Base-by-base conservation (phyloP, 2,888 invertebrate species). In the Spilosoma lubricipeda region DNA sequence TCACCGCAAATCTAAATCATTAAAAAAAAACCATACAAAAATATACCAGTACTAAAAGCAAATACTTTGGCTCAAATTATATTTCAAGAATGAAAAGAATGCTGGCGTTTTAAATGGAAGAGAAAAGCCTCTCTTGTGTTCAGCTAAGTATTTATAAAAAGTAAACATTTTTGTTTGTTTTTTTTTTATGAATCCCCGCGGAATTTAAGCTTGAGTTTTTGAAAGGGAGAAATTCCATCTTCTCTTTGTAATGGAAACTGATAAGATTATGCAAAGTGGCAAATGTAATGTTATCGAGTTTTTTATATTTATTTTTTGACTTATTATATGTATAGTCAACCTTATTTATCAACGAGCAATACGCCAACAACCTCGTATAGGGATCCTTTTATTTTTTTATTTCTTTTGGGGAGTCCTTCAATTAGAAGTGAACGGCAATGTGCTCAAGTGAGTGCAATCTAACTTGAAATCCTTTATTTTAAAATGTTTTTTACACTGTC, bases 11-110 rank as follows among this genome's bases (percentile, higher is more conserved):
- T n/a, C 33, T 33, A 33, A 3, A 33, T 33, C 33, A 33, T 36
- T 36, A 36, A 36, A 36, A 36, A 36, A 36, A n/a, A n/a, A n/a
- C n/a, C 36, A 36, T 36, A 36, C 36, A 36, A 36, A 36, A 67
- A 45, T 11, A 67, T 20, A 67, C 0, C 18, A 67, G 30, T 4
- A 59, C 59, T 27, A 67, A 45, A 67, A 30, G 67, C 66, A 36
- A 78, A 78, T 59, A 67, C 30, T 82, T 72, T 63, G 20, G n/a
- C 64, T 67, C 48, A 74, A 75, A 77, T 74, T 79, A 69, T 74
- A 77, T 74, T 75, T 74, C 59, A 77, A 77, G 67, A 77, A 75
- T 79, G 71, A 74, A 64, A 77, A 75, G 75, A 72, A 63, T 80
- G 63, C 52, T 74, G 20, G 27, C 71, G 64, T 71, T 68, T 42